Conservation (phyloP, 2,888 invertebrate species). For the Microctonus hyperodae region DNA sequence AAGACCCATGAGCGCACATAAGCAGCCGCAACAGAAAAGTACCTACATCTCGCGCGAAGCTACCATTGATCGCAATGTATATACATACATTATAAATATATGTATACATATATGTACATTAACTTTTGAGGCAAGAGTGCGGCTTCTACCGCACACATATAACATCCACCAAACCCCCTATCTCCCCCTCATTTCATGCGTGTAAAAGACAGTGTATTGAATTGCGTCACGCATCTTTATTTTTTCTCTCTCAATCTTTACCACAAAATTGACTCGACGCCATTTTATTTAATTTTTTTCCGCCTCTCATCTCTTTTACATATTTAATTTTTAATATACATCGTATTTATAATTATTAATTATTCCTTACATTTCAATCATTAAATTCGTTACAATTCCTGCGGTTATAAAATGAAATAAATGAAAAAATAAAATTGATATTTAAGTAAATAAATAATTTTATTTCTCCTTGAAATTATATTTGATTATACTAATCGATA, state of each 20-base stretch:
- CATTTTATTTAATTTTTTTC: not conserved
- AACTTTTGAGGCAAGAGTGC: not conserved
- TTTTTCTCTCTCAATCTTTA: conserved; percentile 40
- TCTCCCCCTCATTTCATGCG: no score
- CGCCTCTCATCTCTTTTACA: no score
- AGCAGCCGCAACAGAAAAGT: conserved; percentile 22
- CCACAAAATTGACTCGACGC: conserved; percentile 5
- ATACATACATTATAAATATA: not conserved
- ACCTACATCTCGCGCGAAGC: conserved; percentile 28
- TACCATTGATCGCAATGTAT: conserved; percentile 40
- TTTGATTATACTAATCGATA: conserved; percentile 21
- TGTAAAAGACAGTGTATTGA: not conserved
- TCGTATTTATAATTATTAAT: no score
- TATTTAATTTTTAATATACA: no score
- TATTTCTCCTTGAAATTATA: conserved; percentile 7
- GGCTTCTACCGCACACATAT: not conserved
- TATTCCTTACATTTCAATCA: no score
- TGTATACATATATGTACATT: not conserved
- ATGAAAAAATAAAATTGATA: not conserved
- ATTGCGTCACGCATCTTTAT: conserved; percentile 41
- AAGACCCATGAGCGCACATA: conserved; percentile 34
- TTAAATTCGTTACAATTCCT: not conserved
- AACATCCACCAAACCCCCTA: not conserved
- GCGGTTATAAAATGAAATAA: not conserved
- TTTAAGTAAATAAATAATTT: not conserved